Conservation (phyloP, 2,888 invertebrate genomes). For the Heliconius ismenius region DNA sequence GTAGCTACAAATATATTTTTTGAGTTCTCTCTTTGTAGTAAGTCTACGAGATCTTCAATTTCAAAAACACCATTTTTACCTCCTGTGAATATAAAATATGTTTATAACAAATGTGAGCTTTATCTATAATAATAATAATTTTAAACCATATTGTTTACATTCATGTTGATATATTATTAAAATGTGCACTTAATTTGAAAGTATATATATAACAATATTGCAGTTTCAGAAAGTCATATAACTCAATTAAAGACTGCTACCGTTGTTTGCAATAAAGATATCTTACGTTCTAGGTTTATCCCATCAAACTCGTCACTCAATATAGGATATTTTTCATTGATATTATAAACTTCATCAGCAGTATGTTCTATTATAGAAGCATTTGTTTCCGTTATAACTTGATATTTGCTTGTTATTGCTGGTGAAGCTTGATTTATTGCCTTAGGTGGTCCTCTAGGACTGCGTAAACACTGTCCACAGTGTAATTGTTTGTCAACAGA, state of each 20-base stretch:
- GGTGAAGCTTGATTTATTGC: constrained; percentile 64
- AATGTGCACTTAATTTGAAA: too few relatives aligned
- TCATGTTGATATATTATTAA: neutral
- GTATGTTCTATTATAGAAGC: constrained; percentile 87
- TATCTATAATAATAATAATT: neutral
- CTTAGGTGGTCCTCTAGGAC: constrained; percentile 67
- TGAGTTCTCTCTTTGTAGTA: constrained; percentile 89
- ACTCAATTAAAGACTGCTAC: neutral
- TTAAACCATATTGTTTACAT: neutral
- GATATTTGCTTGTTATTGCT: constrained; percentile 83
- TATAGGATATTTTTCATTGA: constrained; percentile 58
- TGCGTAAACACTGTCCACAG: constrained; percentile 62
- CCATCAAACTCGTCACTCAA: constrained; percentile 84
- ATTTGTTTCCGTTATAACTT: constrained; percentile 87
- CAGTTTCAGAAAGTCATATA: neutral
- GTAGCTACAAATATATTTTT: constrained; percentile 90
- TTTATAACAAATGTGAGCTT: neutral
- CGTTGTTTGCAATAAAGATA: neutral
- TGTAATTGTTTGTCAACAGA: constrained; percentile 58
- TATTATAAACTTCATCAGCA: constrained; percentile 82
- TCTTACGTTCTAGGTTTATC: constrained; percentile 81
- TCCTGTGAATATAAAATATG: constrained; percentile 79
- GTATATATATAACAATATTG: too few relatives aligned
- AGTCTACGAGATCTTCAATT: constrained; percentile 90
- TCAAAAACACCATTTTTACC: constrained; percentile 93